Base-by-base conservation (phyloP, 2,888 invertebrate genomes). In the Embidobia sp. region DNA sequence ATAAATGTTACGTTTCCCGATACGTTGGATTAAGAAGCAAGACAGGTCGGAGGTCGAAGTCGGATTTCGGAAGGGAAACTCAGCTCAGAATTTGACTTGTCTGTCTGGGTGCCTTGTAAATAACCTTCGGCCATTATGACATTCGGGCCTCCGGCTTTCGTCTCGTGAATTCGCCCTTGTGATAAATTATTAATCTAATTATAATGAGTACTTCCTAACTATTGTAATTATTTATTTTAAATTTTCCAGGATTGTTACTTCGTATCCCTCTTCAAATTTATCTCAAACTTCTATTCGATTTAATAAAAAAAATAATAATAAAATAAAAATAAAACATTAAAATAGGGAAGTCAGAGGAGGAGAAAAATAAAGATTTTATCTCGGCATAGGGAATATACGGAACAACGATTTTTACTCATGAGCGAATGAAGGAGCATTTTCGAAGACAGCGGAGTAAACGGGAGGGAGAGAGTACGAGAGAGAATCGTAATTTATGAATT, bases 401-500 rank as follows among this genome's bases (percentile, higher is more conserved):
- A 74, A 67, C 74, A 74, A 70, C 76, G 64, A 70, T 64, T 70
- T 76, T 35, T 70, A 76, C 64, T 51, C 22, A 57, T 70, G 61
- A 53, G 29, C 27, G 48, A 55, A 37, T 64, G 55, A 57, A 51
- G 31, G 22, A 27, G 0, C 35, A 55, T 55, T 49, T 48, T 37
- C 13, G n/a, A 10, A 16, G 13, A 46, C 1, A 40, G 16, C 3
- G 16, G 13, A 18, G 15, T 8, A 15, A 33, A 26, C 19, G 18
- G 0, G 29, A 26, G 13, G 1, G 29, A 35, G 33, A 15, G 37
- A 66, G 8, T 10, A 19, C 1, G 35, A 37, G 48, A 44, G 37
- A 33, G 18, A 63, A 63, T 46, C 18, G 64, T 70, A 70, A 53
- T 59, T 70, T 51, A 70, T 76, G 42, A 66, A 49, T 44, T 70